These are phyloP conservation scores for Pterocles gutturalis DNA, from an alignment of 2,113 vertebrate genomes.

Conservation along the genomic window DNA sequence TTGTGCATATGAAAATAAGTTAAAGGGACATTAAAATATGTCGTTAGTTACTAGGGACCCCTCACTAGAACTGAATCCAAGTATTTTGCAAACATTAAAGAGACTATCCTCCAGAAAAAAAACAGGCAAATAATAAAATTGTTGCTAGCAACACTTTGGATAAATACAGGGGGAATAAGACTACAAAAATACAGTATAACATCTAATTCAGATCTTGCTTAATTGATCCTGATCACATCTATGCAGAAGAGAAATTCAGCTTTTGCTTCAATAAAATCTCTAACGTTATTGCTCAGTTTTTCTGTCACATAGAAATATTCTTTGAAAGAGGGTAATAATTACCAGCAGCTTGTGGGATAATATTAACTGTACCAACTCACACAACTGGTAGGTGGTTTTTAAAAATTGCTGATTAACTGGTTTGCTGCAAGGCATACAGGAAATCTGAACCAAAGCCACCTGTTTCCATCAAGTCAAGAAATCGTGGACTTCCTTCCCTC, in stretches of 20 bases:
- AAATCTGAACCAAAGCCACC: not conserved
- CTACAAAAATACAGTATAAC: not conserved
- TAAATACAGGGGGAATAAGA: not conserved
- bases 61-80: not conserved
- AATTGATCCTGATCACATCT: not conserved
- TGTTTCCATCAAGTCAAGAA: not conserved
- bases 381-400: not conserved
- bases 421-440: not conserved
- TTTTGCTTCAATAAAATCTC: not conserved
- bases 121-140: not conserved
- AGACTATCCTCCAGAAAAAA: not conserved
- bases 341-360: not conserved
- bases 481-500: not conserved
- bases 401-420: not conserved
- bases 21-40: not conserved
- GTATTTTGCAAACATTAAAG: not conserved
- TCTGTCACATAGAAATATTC: not conserved
- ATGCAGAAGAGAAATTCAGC: not conserved
- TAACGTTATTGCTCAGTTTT: not conserved
- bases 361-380: not conserved
- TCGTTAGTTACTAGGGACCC: not conserved
- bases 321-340: not conserved
- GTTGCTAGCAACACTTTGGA: not conserved
- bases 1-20: not conserved
- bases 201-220: not conserved